Evolutionary conservation across 92 coral and sea anemone genomes (phyloP).

Genomic region (Epizoanthus ramosus): DNA sequence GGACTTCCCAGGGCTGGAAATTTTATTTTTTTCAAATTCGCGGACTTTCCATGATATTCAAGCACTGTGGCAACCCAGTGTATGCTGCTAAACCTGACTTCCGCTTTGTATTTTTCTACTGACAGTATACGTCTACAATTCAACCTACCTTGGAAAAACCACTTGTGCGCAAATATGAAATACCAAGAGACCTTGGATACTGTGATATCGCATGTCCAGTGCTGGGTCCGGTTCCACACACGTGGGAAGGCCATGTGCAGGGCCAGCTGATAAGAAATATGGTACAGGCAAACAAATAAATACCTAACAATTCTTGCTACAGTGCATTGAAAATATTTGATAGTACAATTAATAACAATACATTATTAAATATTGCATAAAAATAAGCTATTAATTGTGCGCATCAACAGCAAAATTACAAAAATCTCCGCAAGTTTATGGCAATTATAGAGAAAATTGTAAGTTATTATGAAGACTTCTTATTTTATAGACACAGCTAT

Average conservation of each 20-base stretch:
- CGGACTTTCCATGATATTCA: background rate
- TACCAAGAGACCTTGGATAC: slow-evolving; percentile 85
- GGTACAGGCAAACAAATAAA: background rate
- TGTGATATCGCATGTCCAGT: slow-evolving; percentile 92
- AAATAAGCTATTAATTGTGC: too few relatives aligned
- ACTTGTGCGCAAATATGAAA: slow-evolving; percentile 97
- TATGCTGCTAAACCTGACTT: too few relatives aligned
- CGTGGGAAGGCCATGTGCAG: slow-evolving; percentile 97
- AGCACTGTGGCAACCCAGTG: background rate
- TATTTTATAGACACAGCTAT: too few relatives aligned
- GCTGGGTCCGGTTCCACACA: slow-evolving; percentile 97
- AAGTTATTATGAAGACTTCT: too few relatives aligned
- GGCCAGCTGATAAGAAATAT: slow-evolving; percentile 59
- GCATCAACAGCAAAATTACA: too few relatives aligned
- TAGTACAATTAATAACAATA: too few relatives aligned
- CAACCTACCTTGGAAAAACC: slow-evolving; percentile 91
- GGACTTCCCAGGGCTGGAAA: too few relatives aligned
- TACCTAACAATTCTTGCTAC: background rate
- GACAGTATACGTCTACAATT: background rate
- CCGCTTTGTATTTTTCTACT: background rate
- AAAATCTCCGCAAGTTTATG: too few relatives aligned
- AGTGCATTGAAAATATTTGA: background rate
- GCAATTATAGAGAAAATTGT: too few relatives aligned
- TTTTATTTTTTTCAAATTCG: too few relatives aligned
- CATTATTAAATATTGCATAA: too few relatives aligned